phyloP scores from a whole-genome alignment of 2,797 vertebrate species.

The Rhinella marina region DNA sequence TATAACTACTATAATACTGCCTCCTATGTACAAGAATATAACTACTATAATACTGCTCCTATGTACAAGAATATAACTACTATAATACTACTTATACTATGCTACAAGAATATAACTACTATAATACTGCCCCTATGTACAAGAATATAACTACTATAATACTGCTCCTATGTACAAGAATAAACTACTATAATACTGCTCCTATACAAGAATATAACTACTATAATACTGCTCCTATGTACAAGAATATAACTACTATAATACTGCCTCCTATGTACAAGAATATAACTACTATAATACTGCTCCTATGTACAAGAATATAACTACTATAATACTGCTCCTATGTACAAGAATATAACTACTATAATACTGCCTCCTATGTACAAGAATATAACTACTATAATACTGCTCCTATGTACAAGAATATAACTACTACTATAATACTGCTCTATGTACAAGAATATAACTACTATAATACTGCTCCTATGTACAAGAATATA shows the following conservation, averaged over 20 bases:
- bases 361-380: neutral
- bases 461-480: slow-evolving; percentile 9
- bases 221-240: neutral
- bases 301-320: neutral
- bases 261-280: neutral
- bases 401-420: neutral
- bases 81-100: neutral
- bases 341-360: neutral
- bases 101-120: neutral
- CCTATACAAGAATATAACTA: slow-evolving; percentile 1
- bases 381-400: neutral
- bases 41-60: neutral
- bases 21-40: neutral
- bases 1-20: slow-evolving; percentile 9
- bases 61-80: neutral
- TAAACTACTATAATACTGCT: neutral
- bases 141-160: neutral
- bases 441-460: neutral
- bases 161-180: neutral
- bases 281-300: neutral
- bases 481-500: neutral
- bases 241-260: slow-evolving; percentile 8
- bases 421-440: slow-evolving; percentile 1
- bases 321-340: neutral
- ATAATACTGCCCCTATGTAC: neutral